A percentile compares a stretch with the other conserved stretches of the same genome.
Evolutionary conservation across 2,113 vertebrate genomes (phyloP).

Genomic region (Garra rufa): DNA sequence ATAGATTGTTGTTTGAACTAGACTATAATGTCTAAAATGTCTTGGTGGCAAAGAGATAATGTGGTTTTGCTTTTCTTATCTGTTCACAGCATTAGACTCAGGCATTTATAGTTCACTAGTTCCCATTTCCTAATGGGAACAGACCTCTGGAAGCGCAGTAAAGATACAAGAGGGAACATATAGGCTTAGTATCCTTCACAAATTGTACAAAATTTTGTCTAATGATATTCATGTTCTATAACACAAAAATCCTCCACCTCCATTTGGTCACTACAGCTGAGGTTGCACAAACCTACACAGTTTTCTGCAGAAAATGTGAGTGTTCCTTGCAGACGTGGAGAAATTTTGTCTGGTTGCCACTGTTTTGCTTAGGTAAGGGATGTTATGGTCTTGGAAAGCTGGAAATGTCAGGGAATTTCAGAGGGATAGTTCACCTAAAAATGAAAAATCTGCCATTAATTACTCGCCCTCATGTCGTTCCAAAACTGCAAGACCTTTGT

Average conservation of each 20-base stretch:
- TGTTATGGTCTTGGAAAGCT: too few species aligned
- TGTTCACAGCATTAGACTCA: background rate
- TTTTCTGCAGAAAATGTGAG: too few species aligned
- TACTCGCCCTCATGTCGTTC: too few species aligned
- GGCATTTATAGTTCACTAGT: background rate
- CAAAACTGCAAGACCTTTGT: too few species aligned
- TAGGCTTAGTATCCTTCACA: background rate
- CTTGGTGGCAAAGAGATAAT: background rate
- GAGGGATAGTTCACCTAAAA: too few species aligned
- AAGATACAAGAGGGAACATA: background rate
- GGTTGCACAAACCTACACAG: too few species aligned
- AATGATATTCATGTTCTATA: background rate
- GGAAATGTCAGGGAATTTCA: too few species aligned
- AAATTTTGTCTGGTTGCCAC: too few species aligned
- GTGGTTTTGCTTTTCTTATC: background rate
- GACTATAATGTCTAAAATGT: background rate
- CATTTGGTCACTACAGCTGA: too few species aligned
- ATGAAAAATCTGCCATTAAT: too few species aligned
- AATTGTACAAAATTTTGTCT: background rate
- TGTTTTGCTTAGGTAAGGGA: too few species aligned
- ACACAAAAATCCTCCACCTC: background rate
- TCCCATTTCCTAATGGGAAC: background rate
- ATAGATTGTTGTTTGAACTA: background rate
- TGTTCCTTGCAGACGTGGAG: too few species aligned
- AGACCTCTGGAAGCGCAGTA: background rate